phyloP scores from a whole-genome alignment of 37 sponge, comb jelly and placozoan species.

The Ianthella basta region DNA sequence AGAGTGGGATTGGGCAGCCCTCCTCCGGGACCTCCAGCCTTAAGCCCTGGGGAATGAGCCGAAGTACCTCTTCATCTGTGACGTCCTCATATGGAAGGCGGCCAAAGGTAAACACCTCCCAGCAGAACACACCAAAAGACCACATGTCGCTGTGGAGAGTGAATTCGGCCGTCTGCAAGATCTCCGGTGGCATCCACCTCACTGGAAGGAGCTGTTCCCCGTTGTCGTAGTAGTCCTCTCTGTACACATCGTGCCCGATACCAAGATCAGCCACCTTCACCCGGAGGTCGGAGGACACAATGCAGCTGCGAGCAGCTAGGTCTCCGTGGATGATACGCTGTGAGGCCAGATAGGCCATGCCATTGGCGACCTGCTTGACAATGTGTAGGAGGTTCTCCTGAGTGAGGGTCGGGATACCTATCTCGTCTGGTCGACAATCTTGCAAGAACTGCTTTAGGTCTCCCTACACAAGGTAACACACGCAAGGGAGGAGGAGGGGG shows the following conservation, averaged over 20 bases:
- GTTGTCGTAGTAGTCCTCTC: slow-evolving; percentile 84
- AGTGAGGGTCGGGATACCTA: slow-evolving; percentile 36
- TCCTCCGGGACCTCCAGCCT: slow-evolving; percentile 47
- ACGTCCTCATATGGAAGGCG: slow-evolving; percentile 69
- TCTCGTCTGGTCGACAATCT: slow-evolving; percentile 40
- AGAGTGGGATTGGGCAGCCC: slow-evolving; percentile 61
- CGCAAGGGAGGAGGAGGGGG: neutral
- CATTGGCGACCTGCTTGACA: slow-evolving; percentile 75
- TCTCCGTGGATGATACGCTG: slow-evolving; percentile 84
- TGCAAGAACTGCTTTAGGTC: slow-evolving; percentile 78
- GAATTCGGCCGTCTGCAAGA: slow-evolving; percentile 70
- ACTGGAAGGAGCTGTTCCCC: slow-evolving; percentile 82
- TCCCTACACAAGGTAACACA: slow-evolving; percentile 54
- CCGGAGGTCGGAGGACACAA: slow-evolving; percentile 62
- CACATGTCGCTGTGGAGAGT: slow-evolving; percentile 88
- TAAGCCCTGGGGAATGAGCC: slow-evolving; percentile 64
- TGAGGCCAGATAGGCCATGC: slow-evolving; percentile 82
- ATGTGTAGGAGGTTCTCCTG: slow-evolving; percentile 52
- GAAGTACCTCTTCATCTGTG: slow-evolving; percentile 71
- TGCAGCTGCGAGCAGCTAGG: slow-evolving; percentile 86
- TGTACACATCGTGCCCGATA: slow-evolving; percentile 84
- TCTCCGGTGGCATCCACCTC: slow-evolving; percentile 95
- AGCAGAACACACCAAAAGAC: slow-evolving; percentile 89
- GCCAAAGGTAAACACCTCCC: slow-evolving; percentile 85
- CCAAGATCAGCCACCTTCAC: slow-evolving; percentile 90